Evolutionary conservation across 2,888 invertebrate species (phyloP).

Genomic region (Exocentrus adspersus): DNA sequence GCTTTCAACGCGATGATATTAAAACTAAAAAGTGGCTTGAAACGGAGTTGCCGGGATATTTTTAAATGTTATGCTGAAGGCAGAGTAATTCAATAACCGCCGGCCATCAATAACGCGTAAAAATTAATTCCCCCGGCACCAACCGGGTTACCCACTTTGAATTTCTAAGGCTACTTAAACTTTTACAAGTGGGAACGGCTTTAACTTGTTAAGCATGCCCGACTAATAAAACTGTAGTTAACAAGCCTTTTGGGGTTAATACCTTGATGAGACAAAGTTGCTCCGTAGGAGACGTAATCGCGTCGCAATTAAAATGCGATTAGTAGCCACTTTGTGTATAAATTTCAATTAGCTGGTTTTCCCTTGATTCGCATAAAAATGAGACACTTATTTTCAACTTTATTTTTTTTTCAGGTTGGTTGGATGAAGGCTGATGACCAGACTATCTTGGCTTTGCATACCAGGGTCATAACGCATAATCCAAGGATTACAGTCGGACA

Average conservation of each 20-base stretch:
- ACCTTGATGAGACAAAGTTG: conserved; percentile 8
- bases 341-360: conserved; percentile 24
- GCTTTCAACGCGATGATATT: background rate
- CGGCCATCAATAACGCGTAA: background rate
- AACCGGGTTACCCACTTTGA: background rate
- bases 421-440: conserved; percentile 82
- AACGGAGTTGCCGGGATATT: no score
- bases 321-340: conserved; percentile 2
- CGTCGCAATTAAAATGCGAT: conserved; percentile 20
- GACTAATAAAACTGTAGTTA: conserved; percentile 8
- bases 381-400: background rate
- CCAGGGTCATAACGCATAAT: conserved; percentile 79
- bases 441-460: conserved; percentile 78
- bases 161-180: background rate
- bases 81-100: no score
- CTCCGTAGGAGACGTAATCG: conserved; percentile 1
- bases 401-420: conserved; percentile 69
- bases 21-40: no score
- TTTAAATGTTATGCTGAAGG: no score
- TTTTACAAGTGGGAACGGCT: background rate
- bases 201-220: conserved; percentile 1
- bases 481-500: conserved; percentile 75
- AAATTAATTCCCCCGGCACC: background rate
- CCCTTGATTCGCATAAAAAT: background rate
- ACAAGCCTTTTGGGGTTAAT: conserved; percentile 13